Evolutionary conservation across 1,140 invertebrate species (phyloP).

Genomic region (Pachyrhynchus sulphureomaculatus): DNA sequence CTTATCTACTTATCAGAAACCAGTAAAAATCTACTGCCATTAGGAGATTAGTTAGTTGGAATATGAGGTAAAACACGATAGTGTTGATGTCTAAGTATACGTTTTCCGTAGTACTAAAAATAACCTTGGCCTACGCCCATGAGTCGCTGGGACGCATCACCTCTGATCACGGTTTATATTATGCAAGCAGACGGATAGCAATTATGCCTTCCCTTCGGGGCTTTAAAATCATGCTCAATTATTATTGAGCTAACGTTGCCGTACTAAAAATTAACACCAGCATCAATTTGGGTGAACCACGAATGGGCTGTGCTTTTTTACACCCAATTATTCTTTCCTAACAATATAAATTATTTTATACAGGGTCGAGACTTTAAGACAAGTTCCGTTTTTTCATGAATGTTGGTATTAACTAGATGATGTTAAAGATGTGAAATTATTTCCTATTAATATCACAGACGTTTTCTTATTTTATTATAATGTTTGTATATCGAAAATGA

Average conservation of each 20-base stretch:
- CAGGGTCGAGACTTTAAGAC: background rate
- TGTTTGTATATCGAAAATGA: too few species aligned
- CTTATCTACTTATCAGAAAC: background rate
- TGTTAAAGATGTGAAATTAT: too few species aligned
- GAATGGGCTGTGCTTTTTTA: slow-evolving; percentile 16
- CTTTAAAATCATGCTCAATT: slow-evolving; percentile 22
- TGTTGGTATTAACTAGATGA: too few species aligned
- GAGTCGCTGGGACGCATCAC: slow-evolving; percentile 20
- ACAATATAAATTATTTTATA: slow-evolving; percentile 1
- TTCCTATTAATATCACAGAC: too few species aligned
- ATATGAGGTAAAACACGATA: too few species aligned
- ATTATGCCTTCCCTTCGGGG: slow-evolving; percentile 26
- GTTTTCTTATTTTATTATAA: too few species aligned
- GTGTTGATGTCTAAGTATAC: too few species aligned
- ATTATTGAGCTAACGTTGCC: slow-evolving; percentile 25
- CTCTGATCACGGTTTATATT: slow-evolving; percentile 26
- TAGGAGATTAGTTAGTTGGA: too few species aligned
- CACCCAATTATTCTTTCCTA: slow-evolving; percentile 21
- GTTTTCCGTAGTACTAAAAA: slow-evolving; percentile 1
- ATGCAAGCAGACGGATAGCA: slow-evolving; percentile 27
- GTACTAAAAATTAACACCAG: slow-evolving; percentile 29
- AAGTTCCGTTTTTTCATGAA: too few species aligned
- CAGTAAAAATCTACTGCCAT: too few species aligned
- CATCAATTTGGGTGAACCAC: slow-evolving; percentile 8
- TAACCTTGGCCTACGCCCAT: slow-evolving; percentile 18